Evolutionary conservation across 2,888 invertebrate genomes (phyloP).

Genomic region (Ophion slaviceki): DNA sequence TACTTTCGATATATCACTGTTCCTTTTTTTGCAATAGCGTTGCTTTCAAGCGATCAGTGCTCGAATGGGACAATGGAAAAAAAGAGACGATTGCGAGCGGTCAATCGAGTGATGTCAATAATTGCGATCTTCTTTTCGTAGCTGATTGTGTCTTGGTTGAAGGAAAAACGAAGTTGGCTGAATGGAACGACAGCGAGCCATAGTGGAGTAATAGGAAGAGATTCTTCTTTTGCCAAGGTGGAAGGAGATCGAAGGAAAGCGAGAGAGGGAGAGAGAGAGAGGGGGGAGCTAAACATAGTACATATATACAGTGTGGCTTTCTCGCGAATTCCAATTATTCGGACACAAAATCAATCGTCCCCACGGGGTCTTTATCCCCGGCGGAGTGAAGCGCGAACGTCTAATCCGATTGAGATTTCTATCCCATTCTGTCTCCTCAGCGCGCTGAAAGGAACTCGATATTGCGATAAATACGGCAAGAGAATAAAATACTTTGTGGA

Average conservation of each 20-base stretch:
- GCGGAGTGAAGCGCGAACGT: conserved; percentile 5
- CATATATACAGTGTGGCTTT: conserved; percentile 44
- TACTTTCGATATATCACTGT: conserved; percentile 10
- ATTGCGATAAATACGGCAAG: conserved; percentile 37
- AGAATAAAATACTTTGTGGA: not conserved
- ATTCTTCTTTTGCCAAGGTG: conserved; percentile 26
- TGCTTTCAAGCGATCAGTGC: conserved; percentile 51
- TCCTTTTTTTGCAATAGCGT: conserved; percentile 30
- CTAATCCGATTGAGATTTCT: conserved; percentile 65
- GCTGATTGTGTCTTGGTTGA: conserved; percentile 68
- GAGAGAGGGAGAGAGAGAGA: conserved; percentile 41
- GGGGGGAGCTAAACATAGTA: not conserved
- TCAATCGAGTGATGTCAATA: conserved; percentile 71
- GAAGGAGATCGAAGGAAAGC: conserved; percentile 22
- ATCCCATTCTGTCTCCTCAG: conserved; percentile 47
- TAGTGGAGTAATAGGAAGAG: conserved; percentile 44
- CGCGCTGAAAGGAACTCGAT: conserved; percentile 64
- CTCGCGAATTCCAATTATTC: conserved; percentile 76
- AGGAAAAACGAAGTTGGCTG: conserved; percentile 67
- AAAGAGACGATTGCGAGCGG: conserved; percentile 45
- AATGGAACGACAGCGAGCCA: conserved; percentile 58
- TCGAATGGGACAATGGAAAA: conserved; percentile 46
- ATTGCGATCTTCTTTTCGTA: conserved; percentile 71
- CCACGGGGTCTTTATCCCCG: conserved; percentile 50
- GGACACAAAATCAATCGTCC: conserved; percentile 69